phyloP scores from a whole-genome alignment of 2,888 invertebrate species.

The Idaea aversata region DNA sequence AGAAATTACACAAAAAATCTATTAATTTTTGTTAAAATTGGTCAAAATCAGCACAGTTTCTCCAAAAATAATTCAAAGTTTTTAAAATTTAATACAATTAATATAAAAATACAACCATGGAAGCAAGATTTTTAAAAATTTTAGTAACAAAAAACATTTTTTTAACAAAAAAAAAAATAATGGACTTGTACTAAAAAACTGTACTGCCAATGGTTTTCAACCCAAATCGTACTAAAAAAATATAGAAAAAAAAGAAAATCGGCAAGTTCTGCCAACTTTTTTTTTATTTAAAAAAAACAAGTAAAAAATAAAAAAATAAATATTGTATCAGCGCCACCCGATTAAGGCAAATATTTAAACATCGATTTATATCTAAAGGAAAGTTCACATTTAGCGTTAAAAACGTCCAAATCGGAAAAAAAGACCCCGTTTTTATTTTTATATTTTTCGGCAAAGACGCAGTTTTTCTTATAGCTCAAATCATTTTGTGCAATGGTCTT shows the following conservation, averaged over 20 bases:
- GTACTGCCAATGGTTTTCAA: not conserved
- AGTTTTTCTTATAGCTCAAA: not conserved
- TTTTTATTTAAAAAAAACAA: not conserved
- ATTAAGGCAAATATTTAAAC: not conserved
- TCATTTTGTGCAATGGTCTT: not conserved
- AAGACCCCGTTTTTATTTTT: not conserved
- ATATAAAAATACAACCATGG: not conserved
- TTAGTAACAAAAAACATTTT: conserved; percentile 27
- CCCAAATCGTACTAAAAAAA: conserved; percentile 11
- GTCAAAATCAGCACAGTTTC: not conserved
- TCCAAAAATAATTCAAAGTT: not conserved
- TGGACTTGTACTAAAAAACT: not conserved
- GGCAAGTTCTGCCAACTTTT: not conserved
- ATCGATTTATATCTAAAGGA: not conserved
- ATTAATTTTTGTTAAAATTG: not conserved
- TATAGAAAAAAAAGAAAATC: conserved; percentile 6
- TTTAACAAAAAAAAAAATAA: not conserved
- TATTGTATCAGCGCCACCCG: conserved; percentile 1
- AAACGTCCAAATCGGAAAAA: not conserved
- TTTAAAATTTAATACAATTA: not conserved
- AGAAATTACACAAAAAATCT: not conserved
- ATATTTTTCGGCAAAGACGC: no score
- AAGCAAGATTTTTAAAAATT: conserved; percentile 25
- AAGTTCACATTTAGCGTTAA: not conserved
- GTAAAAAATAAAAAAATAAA: not conserved